Evolutionary conservation across 2,888 invertebrate species (phyloP).

Genomic region (Pseudolycoriella hygida): DNA sequence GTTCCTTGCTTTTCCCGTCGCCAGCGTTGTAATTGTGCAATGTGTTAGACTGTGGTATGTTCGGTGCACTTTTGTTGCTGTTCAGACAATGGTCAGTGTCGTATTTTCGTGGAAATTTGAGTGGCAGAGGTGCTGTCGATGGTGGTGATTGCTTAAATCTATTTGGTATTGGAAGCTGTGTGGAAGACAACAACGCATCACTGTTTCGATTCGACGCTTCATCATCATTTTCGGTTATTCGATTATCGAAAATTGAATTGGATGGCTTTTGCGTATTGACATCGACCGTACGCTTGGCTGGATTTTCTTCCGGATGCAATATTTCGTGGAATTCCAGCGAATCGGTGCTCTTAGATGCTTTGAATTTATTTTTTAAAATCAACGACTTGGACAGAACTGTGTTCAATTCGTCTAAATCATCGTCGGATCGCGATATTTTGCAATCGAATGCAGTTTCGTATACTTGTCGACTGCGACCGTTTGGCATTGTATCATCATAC

Average conservation of each 20-base stretch:
- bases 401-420: conserved; percentile 44
- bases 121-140: conserved; percentile 65
- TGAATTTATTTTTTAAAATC: too few species aligned
- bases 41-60: conserved; percentile 31
- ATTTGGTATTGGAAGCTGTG: background rate
- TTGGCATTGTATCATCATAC: conserved; percentile 33
- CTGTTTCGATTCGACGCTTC: background rate
- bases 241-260: too few species aligned
- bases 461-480: conserved; percentile 48
- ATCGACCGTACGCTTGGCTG: too few species aligned
- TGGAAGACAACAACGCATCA: background rate
- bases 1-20: too few species aligned
- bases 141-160: conserved; percentile 51
- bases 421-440: conserved; percentile 63
- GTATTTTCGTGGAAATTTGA: conserved; percentile 56
- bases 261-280: too few species aligned
- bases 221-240: too few species aligned
- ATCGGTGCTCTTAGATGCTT: too few species aligned
- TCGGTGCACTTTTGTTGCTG: conserved; percentile 66
- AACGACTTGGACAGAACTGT: too few species aligned
- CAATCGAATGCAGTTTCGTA: conserved; percentile 85
- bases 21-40: conserved; percentile 26
- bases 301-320: too few species aligned
- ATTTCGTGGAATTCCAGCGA: too few species aligned
- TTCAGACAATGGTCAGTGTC: conserved; percentile 40